Conservation (phyloP, 2,888 invertebrate species). For the Lasioglossum morio region DNA sequence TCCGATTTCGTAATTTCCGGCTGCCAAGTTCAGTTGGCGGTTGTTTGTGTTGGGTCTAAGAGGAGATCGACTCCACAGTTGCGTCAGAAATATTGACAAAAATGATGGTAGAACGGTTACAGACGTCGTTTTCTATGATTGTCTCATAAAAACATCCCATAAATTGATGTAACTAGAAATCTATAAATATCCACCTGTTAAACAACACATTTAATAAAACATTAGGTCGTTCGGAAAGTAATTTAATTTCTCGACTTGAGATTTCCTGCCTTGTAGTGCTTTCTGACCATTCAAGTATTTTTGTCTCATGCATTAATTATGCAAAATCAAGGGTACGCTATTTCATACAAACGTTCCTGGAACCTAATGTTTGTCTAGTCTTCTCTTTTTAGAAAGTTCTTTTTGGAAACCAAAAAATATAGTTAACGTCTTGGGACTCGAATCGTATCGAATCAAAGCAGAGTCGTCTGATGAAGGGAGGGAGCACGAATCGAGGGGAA, state of each 20-base stretch:
- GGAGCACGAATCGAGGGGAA: too few relatives aligned
- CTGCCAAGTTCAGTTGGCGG: not conserved
- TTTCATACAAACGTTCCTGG: not conserved
- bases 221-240: too few relatives aligned
- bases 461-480: too few relatives aligned
- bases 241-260: too few relatives aligned
- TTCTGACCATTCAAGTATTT: too few relatives aligned
- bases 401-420: not conserved
- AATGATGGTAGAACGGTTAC: not conserved
- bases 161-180: not conserved
- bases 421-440: not conserved
- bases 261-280: too few relatives aligned
- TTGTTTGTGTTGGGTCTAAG: not conserved
- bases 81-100: not conserved
- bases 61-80: not conserved
- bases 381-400: not conserved
- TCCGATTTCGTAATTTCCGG: conserved; percentile 2
- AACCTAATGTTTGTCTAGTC: not conserved
- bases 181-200: too few relatives aligned
- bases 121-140: too few relatives aligned
- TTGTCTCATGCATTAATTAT: too few relatives aligned
- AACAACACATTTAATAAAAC: too few relatives aligned
- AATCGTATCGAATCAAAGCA: too few relatives aligned
- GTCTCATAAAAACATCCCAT: not conserved
- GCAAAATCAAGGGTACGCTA: too few relatives aligned